Evolutionary conservation across 2,113 vertebrate genomes (phyloP).

Genomic region (Thalassoma bifasciatum): DNA sequence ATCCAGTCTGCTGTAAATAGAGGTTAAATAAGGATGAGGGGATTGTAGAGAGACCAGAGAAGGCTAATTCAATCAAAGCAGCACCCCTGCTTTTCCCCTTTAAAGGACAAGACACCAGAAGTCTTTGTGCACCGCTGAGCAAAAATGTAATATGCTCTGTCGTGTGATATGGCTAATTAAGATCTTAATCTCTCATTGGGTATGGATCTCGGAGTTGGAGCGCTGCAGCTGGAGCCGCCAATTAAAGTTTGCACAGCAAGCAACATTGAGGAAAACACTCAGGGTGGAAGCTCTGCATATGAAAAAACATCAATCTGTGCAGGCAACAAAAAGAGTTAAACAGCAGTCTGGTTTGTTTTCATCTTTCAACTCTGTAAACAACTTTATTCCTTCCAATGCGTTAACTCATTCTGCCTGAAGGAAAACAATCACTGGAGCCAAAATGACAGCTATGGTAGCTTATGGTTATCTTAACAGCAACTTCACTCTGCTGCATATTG

Average conservation of each 20-base stretch:
- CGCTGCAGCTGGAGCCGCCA: slow-evolving; percentile 11
- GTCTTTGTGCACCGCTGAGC: slow-evolving; percentile 32
- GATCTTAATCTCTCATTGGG: slow-evolving; percentile 55
- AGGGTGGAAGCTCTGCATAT: neutral
- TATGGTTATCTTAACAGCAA: slow-evolving; percentile 46
- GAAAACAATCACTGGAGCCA: slow-evolving; percentile 31
- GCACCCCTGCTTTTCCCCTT: slow-evolving; percentile 17
- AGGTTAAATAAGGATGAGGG: slow-evolving; percentile 27
- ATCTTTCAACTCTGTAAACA: slow-evolving; percentile 6
- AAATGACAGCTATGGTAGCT: slow-evolving; percentile 47
- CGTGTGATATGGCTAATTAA: slow-evolving; percentile 61
- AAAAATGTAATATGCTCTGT: slow-evolving; percentile 41
- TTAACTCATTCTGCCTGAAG: neutral
- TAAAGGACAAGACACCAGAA: slow-evolving; percentile 10
- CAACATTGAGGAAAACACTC: neutral
- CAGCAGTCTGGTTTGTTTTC: neutral
- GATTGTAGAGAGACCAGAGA: slow-evolving; percentile 27
- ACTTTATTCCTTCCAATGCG: neutral
- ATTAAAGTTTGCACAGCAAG: slow-evolving; percentile 8
- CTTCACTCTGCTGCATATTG: slow-evolving; percentile 54
- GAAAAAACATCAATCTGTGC: slow-evolving; percentile 6
- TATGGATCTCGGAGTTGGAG: slow-evolving; percentile 36
- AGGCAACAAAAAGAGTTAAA: slow-evolving; percentile 8
- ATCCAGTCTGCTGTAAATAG: no score
- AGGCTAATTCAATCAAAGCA: slow-evolving; percentile 61